A percentile compares a stretch with the other conserved stretches of the same genome.
Conservation (phyloP, 2,113 vertebrate species). For the Misgurnus mizolepis region DNA sequence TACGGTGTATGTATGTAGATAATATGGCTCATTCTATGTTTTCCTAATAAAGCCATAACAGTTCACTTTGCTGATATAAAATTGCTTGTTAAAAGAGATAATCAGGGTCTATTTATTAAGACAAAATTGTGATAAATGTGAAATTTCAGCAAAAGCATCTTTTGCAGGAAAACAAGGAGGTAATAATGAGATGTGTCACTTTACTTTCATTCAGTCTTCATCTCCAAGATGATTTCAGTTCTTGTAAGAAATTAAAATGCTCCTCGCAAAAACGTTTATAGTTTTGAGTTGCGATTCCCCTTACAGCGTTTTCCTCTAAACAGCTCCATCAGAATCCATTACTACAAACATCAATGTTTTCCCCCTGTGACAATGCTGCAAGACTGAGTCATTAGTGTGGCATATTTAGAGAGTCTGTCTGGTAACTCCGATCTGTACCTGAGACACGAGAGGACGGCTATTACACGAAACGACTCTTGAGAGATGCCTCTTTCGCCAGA, state of each 20-base stretch:
- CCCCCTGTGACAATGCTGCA: background rate
- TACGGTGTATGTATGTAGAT: too few species aligned
- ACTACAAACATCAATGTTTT: background rate
- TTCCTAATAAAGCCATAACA: too few species aligned
- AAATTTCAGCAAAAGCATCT: too few species aligned
- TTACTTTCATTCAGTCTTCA: background rate
- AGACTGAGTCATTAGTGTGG: constrained; percentile 4
- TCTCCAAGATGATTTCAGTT: background rate
- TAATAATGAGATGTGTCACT: background rate
- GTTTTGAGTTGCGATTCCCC: background rate
- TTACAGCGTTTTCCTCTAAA: constrained; percentile 10
- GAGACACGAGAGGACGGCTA: background rate
- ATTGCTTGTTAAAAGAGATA: too few species aligned
- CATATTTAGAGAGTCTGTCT: constrained; percentile 12
- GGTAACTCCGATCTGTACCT: background rate
- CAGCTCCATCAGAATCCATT: constrained; percentile 5
- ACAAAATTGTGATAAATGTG: too few species aligned
- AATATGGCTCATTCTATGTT: too few species aligned
- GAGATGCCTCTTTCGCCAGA: background rate
- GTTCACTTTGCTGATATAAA: too few species aligned
- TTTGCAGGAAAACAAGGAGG: background rate
- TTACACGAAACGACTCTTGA: background rate
- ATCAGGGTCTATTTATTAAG: too few species aligned
- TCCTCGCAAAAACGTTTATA: background rate
- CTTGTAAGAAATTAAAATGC: background rate